phyloP scores from a whole-genome alignment of 1,140 invertebrate species.

The Papilio aristodemus region DNA sequence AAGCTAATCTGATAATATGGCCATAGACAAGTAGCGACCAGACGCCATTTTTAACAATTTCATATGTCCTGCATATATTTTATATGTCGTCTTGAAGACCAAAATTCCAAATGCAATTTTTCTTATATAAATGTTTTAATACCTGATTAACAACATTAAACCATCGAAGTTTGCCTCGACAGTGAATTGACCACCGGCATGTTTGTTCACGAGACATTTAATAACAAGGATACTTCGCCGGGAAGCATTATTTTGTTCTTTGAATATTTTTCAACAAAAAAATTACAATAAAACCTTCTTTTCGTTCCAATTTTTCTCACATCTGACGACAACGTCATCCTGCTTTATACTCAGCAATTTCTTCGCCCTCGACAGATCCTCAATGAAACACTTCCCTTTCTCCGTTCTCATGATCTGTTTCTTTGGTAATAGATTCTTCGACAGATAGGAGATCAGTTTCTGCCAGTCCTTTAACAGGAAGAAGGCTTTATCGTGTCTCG shows the following conservation, averaged over 20 bases:
- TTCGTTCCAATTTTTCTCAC: conserved; percentile 56
- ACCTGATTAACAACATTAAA: conserved; percentile 27
- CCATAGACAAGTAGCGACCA: background rate
- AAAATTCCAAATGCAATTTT: background rate
- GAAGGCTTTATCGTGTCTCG: conserved; percentile 55
- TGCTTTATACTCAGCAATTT: conserved; percentile 55
- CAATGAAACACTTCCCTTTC: conserved; percentile 62
- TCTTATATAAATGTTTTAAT: background rate
- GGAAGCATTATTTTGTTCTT: background rate
- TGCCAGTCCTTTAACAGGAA: conserved; percentile 68
- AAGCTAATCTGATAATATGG: background rate
- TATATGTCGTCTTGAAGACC: conserved; percentile 6
- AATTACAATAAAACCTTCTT: conserved; percentile 64
- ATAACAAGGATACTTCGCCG: background rate
- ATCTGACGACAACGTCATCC: conserved; percentile 54
- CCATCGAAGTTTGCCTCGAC: background rate
- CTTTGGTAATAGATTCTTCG: conserved; percentile 65
- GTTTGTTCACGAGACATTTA: conserved; percentile 2
- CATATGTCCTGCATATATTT: conserved; percentile 11
- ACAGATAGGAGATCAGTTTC: conserved; percentile 64
- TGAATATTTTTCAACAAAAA: background rate
- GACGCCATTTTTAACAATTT: background rate
- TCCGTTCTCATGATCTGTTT: conserved; percentile 65
- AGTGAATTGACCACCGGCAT: background rate
- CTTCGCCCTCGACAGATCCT: conserved; percentile 65